phyloP scores from a whole-genome alignment of 2,797 vertebrate species.

The Gymnocypris eckloni region DNA sequence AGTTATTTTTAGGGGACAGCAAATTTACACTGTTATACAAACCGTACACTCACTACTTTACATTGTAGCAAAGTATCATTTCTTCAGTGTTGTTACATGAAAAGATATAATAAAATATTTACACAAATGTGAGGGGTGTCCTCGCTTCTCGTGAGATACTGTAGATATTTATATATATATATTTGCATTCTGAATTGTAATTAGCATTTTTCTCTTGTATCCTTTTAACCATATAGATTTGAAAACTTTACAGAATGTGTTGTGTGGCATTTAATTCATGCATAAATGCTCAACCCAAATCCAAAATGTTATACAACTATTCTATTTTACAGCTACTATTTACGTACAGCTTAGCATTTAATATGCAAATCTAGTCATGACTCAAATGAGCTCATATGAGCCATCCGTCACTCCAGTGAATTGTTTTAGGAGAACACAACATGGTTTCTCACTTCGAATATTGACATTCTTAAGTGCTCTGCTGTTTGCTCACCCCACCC shows the following conservation, averaged over 20 bases:
- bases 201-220: not conserved
- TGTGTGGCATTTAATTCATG: not conserved
- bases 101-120: no score
- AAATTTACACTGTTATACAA: no score
- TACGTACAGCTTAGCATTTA: not conserved
- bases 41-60: no score
- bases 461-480: constrained; percentile 1
- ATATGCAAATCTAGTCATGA: not conserved
- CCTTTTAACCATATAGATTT: not conserved
- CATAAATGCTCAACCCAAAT: not conserved
- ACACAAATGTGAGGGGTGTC: no score
- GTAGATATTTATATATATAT: not conserved
- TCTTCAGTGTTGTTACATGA: no score
- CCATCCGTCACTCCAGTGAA: not conserved
- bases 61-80: no score
- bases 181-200: not conserved
- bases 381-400: not conserved
- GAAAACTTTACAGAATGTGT: not conserved
- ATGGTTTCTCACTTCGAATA: constrained; percentile 12
- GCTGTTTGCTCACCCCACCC: constrained; percentile 18
- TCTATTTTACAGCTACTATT: not conserved
- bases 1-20: no score
- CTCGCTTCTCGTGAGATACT: no score
- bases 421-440: not conserved
- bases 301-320: not conserved